Conservation (phyloP, 1,140 invertebrate species). For the Choristoneura fumiferana region DNA sequence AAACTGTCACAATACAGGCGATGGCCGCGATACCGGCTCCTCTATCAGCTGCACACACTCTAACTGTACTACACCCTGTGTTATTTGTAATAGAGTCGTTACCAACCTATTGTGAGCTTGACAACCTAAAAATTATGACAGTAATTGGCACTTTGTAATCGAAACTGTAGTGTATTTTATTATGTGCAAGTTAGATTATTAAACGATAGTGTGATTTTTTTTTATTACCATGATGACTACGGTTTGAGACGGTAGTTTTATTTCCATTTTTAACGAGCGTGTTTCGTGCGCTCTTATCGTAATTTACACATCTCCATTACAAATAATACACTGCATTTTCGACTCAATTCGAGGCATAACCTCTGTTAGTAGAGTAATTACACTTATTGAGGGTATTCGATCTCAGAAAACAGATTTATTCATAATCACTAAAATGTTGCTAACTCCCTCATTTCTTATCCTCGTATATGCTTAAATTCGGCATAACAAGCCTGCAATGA, state of each 20-base stretch:
- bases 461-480: not conserved
- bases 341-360: slow-evolving; percentile 29
- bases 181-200: too few species aligned
- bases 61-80: slow-evolving; percentile 38
- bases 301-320: slow-evolving; percentile 32
- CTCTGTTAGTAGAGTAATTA: slow-evolving; percentile 38
- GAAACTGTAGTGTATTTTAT: too few species aligned
- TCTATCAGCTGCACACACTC: slow-evolving; percentile 47
- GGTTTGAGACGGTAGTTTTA: too few species aligned
- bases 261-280: not conserved
- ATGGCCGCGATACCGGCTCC: slow-evolving; percentile 53
- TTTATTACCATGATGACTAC: too few species aligned
- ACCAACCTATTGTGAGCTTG: not conserved
- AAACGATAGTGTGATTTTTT: too few species aligned
- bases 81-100: slow-evolving; percentile 36
- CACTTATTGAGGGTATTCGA: slow-evolving; percentile 43
- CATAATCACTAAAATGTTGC: slow-evolving; percentile 51
- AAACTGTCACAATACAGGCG: slow-evolving; percentile 68
- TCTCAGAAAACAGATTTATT: slow-evolving; percentile 45
- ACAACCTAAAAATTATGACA: too few species aligned
- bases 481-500: not conserved
- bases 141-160: too few species aligned
- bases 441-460: slow-evolving; percentile 40
- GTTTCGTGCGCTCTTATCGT: not conserved
- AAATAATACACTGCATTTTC: slow-evolving; percentile 34